phyloP scores from a whole-genome alignment of 2,797 vertebrate genomes.

The Cephalopachus bancanus region DNA sequence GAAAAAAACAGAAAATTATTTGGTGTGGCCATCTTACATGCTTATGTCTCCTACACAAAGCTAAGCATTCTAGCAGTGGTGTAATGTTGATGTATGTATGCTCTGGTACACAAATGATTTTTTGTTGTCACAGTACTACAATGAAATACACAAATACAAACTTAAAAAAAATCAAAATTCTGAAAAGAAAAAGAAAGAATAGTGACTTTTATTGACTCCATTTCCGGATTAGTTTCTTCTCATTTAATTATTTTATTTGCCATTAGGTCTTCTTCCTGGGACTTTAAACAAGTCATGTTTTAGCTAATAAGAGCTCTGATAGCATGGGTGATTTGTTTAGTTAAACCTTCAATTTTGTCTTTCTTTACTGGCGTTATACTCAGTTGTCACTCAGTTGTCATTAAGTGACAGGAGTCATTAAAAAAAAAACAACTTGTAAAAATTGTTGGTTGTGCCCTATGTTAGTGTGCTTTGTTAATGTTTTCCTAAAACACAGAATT shows the following conservation, averaged over 20 bases:
- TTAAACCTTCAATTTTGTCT: neutral
- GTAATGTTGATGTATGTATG: conserved; percentile 89
- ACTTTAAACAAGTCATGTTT: neutral
- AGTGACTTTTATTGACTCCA: neutral
- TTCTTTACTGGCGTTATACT: neutral
- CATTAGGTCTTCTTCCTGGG: neutral
- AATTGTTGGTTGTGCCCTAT: neutral
- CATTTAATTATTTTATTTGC: neutral
- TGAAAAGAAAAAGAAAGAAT: neutral
- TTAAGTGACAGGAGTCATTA: neutral
- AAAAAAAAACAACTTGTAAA: neutral
- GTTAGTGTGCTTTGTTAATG: neutral
- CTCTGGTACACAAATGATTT: conserved; percentile 90
- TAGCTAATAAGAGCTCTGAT: neutral
- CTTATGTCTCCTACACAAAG: conserved; percentile 88
- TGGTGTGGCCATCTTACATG: conserved; percentile 89
- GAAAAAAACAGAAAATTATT: conserved; percentile 89
- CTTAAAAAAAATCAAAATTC: conserved; percentile 66
- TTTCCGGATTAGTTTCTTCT: neutral
- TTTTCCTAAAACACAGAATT: neutral
- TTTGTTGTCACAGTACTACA: conserved; percentile 93
- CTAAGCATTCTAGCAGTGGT: conserved; percentile 88
- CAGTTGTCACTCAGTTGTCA: neutral
- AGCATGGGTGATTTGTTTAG: neutral
- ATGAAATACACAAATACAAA: conserved; percentile 90